Conservation (phyloP, 2,113 vertebrate genomes). For the Pachycephala philippinensis region DNA sequence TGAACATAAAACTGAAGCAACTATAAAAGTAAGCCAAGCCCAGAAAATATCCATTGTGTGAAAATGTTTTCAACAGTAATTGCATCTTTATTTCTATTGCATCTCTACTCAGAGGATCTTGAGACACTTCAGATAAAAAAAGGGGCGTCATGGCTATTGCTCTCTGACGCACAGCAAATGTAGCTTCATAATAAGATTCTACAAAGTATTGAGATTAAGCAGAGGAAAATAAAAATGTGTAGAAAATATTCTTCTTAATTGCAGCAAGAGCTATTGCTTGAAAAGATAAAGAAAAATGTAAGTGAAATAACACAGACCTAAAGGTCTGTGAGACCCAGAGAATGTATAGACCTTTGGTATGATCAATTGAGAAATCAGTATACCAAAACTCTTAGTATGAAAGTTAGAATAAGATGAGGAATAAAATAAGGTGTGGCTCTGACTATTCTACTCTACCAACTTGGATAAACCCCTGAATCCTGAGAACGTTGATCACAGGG, state of each 20-base stretch:
- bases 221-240: not conserved
- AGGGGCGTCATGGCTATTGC: not conserved
- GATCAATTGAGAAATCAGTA: not conserved
- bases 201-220: not conserved
- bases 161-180: not conserved
- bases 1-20: not conserved
- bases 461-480: not conserved
- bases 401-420: not conserved
- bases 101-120: not conserved
- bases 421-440: not conserved
- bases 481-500: accelerated
- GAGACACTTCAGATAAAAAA: not conserved
- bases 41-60: not conserved
- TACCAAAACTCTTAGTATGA: not conserved
- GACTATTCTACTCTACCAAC: not conserved
- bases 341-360: not conserved
- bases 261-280: not conserved
- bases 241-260: not conserved
- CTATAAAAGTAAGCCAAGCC: not conserved
- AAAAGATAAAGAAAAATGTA: not conserved
- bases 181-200: not conserved
- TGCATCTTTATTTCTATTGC: not conserved
- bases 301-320: not conserved
- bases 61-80: not conserved
- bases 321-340: not conserved